These are phyloP conservation scores for Pseudocheirus occidentalis DNA, from an alignment of 2,797 vertebrate species.

Conservation along the genomic window DNA sequence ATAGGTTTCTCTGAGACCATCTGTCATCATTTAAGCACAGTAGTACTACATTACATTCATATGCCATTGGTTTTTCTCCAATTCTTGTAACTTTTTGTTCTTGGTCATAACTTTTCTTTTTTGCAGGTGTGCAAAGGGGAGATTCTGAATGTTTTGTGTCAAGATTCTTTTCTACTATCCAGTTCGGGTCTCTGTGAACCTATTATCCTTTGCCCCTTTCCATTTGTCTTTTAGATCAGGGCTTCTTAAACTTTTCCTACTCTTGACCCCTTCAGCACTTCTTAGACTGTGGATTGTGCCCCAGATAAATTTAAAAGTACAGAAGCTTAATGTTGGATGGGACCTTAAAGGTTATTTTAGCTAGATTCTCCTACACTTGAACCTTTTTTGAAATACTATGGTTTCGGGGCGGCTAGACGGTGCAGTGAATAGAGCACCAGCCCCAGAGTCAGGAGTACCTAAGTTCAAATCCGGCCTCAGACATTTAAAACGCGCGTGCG, in stretches of 20 bases:
- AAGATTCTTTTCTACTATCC: background rate
- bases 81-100: background rate
- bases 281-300: too few species aligned
- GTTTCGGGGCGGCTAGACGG: too few species aligned
- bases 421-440: too few species aligned
- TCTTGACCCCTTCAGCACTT: too few species aligned
- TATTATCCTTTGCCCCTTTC: too few species aligned
- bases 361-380: background rate
- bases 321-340: slow-evolving; percentile 5
- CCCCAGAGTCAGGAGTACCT: too few species aligned
- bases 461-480: too few species aligned
- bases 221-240: background rate
- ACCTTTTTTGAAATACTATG: background rate
- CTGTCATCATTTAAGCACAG: background rate
- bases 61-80: background rate
- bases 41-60: background rate
- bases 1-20: background rate
- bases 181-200: background rate
- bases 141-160: background rate
- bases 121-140: background rate
- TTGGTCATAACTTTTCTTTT: background rate
- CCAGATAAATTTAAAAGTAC: slow-evolving; percentile 1
- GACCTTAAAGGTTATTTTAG: background rate
- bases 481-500: too few species aligned
- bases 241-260: too few species aligned